phyloP scores from a whole-genome alignment of 2,797 vertebrate genomes.

The Acomys russatus region DNA sequence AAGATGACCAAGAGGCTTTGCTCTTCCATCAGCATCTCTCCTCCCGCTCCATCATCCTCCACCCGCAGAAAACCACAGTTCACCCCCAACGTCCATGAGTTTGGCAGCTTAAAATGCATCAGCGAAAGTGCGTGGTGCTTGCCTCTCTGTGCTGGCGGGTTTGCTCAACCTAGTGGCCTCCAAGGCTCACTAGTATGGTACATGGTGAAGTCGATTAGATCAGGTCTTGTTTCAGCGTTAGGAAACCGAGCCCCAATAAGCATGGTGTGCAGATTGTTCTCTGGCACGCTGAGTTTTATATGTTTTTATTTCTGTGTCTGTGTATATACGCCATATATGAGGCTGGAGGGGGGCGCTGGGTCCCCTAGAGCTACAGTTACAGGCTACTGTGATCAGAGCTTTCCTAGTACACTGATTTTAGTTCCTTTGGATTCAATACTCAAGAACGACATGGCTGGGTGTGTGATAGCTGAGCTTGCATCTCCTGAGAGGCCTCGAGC shows the following conservation, averaged over 20 bases:
- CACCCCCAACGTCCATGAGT: too few relatives aligned
- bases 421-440: not conserved
- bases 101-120: too few relatives aligned
- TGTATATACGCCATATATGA: not conserved
- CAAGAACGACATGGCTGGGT: too few relatives aligned
- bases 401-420: not conserved
- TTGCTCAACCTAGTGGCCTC: not conserved
- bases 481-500: not conserved
- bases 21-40: fast-evolving
- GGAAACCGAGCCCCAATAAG: not conserved
- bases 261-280: not conserved
- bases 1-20: too few relatives aligned
- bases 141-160: not conserved
- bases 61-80: not conserved
- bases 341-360: not conserved
- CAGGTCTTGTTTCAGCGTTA: too few relatives aligned
- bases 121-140: not conserved
- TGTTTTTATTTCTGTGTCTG: not conserved
- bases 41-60: not conserved
- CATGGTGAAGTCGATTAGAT: not conserved
- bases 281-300: not conserved
- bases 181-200: too few relatives aligned
- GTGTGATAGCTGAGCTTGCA: fast-evolving
- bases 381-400: not conserved
- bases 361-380: not conserved